Base-by-base conservation (phyloP, 2,797 vertebrate genomes). In the Thaleichthys pacificus region DNA sequence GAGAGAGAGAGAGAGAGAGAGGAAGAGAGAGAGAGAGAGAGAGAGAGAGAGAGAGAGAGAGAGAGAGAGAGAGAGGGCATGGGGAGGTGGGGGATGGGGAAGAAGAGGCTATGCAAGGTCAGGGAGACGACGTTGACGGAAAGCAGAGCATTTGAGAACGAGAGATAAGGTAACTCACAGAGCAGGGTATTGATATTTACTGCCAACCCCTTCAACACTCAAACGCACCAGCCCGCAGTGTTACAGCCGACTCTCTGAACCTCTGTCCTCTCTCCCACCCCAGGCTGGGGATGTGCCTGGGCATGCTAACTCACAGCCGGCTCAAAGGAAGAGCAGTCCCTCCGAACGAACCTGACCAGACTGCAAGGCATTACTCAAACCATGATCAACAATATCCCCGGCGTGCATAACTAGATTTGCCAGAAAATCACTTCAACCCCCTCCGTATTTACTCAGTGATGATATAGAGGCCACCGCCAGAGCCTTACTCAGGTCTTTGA, bases 101-200 rank as follows among this genome's bases (percentile, higher is more conserved):
- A 22, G 49, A 9, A 5, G 30, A n/a, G 61, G 51, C n/a, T 26
- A 71, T 42, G 61, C 24, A 57, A 66, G 58, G n/a, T 60, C 61
- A 32, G 2, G 6, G 15, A 67, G 74, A 77, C 14, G 82, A 77
- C 75, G 64, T 22, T 54, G 11, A 2, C 30, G 0, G 60, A 72
- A 24, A 30, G 0, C 61, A 73, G 30, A 26, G 67, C 17, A 71
- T 79, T 79, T 63, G 65, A 69, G 70, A 17, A 12, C 9, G 72
- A 77, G 77, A 81, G 80, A 80, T 84, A 72, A 86, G 80, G 75
- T 84, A 68, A 83, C 73, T 84, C 78, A 80, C 0, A 66, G 57
- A 47, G 58, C 51, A 62, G 65, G 77, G 57, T 19, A 22, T 35
- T 35, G 32, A 35, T 35, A 35, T 35, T 5, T 35, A 22, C 19